Base-by-base conservation (phyloP, 2,888 invertebrate species). In the Julus scandinavius region DNA sequence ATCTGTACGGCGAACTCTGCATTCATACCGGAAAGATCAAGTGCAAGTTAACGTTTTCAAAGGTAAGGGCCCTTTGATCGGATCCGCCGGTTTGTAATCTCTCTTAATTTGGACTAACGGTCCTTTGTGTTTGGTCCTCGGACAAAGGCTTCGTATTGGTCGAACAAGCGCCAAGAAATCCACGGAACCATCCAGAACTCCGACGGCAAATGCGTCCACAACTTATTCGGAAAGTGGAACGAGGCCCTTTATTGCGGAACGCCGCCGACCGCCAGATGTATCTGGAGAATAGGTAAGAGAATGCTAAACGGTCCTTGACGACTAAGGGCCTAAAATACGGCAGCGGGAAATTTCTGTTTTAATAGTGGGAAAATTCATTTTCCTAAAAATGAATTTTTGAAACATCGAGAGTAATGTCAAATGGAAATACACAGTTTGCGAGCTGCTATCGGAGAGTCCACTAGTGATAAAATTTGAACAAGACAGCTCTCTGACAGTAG, bases 1-100 rank as follows among this genome's bases (percentile, higher is more conserved):
- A 97, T 92, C 96, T 96, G 92, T 97, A 96, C 91, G 97, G 97
- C 0, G 96, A 96, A 91, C 94, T 96, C 93, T 94, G 94, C 90
- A 95, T 97, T 89, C 95, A 95, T 50, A 94, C 94, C 0, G 94
- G 94, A 80, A 89, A 90, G 85, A 94, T 96, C 89, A 93, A 94
- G 0, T 96, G 96, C 92, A 96, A 96, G 92, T 94, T 97, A 85
- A 96, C 96, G 89, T 97, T 96, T 92, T 94, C 95, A 5, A 96
- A 96, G 94, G 96, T 96, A 91, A 29, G 41, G 11, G 45, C 7
- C 45, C 45, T 5, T 38, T 11, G 20, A 83, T 9, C 83, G 4
- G 3, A n/a, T 83, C 1, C 80, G 80, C 20, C 40, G 9, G 40
- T 41, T 41, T 85, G 63, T 20, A 20, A 63, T 40, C 85, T 91